phyloP scores from a whole-genome alignment of 2,113 vertebrate genomes.

The Rhabdomys dilectus region DNA sequence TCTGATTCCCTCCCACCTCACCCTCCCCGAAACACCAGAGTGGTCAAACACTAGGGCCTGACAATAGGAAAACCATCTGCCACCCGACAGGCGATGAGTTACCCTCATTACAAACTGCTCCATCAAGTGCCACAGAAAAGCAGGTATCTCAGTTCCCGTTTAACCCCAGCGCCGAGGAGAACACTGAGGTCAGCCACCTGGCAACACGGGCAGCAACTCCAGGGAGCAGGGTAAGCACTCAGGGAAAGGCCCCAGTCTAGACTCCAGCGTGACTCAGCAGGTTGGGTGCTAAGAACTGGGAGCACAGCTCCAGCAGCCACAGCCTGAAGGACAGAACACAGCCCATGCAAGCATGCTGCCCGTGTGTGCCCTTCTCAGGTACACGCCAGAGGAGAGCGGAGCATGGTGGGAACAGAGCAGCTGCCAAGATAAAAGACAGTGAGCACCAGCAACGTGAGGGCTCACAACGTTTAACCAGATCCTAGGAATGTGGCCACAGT shows the following conservation, averaged over 20 bases:
- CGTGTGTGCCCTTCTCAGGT: not conserved
- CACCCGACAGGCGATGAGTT: not conserved
- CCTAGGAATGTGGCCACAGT: not conserved
- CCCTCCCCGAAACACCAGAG: not conserved
- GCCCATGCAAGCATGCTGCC: not conserved
- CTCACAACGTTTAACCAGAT: accelerated
- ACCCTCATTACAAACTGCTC: not conserved
- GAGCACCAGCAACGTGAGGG: not conserved
- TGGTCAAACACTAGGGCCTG: not conserved
- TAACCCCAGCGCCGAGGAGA: not conserved
- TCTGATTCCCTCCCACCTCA: not conserved
- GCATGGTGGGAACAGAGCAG: not conserved
- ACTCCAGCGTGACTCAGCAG: accelerated
- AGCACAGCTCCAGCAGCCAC: not conserved
- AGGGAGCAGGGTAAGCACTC: not conserved
- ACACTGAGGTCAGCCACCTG: too few relatives aligned
- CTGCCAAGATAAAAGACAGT: not conserved
- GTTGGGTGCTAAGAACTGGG: accelerated
- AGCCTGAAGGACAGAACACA: too few relatives aligned
- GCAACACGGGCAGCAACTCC: not conserved
- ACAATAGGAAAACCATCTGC: not conserved
- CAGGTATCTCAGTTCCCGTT: not conserved
- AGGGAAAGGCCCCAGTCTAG: not conserved
- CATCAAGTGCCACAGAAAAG: not conserved
- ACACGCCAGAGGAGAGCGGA: accelerated